These are phyloP conservation scores for Drosophila atripex DNA, from an alignment of 2,888 invertebrate genomes.

Conservation along the genomic window DNA sequence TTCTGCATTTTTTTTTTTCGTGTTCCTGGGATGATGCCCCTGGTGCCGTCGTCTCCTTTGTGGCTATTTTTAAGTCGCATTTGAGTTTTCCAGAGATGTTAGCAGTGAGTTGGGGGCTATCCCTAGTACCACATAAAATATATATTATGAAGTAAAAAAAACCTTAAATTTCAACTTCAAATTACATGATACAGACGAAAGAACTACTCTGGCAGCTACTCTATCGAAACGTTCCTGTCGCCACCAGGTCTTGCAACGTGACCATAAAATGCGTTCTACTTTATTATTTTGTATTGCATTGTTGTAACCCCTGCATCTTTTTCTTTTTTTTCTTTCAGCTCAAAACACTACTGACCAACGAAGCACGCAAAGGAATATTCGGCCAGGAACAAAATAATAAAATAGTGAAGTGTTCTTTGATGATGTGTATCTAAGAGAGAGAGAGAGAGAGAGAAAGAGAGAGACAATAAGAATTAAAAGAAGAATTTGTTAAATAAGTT, in stretches of 20 bases:
- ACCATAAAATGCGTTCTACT: constrained; percentile 13
- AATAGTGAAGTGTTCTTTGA: constrained; percentile 24
- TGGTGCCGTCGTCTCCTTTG: constrained; percentile 9
- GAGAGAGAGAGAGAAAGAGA: neutral
- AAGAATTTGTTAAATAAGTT: neutral
- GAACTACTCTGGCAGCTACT: too few relatives aligned
- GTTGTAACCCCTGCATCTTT: constrained; percentile 1
- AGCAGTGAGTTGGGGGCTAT: too few relatives aligned
- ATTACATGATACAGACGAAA: too few relatives aligned
- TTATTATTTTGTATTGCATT: constrained; percentile 11
- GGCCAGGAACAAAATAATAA: neutral
- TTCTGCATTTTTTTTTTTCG: too few relatives aligned
- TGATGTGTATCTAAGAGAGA: neutral
- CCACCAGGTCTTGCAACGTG: neutral
- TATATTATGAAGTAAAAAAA: too few relatives aligned
- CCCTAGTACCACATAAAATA: too few relatives aligned
- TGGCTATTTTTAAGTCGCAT: constrained; percentile 11
- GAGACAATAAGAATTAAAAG: constrained; percentile 4
- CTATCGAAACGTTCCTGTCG: constrained; percentile 1
- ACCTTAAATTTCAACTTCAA: too few relatives aligned
- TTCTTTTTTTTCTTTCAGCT: constrained; percentile 28
- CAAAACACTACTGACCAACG: constrained; percentile 14
- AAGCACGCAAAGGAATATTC: constrained; percentile 6
- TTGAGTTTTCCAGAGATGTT: neutral
- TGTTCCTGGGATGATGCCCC: constrained; percentile 16